phyloP scores from a whole-genome alignment of 2,113 vertebrate species.

The Clinocottus analis region DNA sequence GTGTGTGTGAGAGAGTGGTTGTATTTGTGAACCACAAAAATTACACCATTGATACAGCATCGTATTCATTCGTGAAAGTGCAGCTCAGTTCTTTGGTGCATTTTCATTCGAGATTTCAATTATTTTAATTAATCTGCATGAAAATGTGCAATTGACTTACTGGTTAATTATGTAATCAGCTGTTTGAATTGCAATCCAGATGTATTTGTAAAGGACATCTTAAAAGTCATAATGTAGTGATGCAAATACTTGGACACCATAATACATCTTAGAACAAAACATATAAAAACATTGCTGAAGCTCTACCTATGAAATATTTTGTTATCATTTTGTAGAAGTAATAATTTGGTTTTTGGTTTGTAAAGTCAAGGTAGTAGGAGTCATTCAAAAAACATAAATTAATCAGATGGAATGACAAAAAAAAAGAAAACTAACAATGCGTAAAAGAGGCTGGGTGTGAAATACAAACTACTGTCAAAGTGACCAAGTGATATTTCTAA shows the following conservation, averaged over 20 bases:
- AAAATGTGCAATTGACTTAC: conserved; percentile 5
- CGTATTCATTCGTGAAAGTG: conserved; percentile 9
- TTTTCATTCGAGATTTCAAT: conserved; percentile 8
- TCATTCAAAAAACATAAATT: conserved; percentile 18
- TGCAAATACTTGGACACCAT: background rate
- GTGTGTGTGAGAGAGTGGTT: no score
- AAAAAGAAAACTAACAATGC: background rate
- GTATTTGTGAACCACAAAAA: no score
- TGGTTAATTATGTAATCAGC: conserved; percentile 4
- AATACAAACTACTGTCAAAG: background rate
- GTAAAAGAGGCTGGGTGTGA: background rate
- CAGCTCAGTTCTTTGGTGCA: background rate
- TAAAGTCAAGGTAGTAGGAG: background rate
- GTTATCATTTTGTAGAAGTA: background rate
- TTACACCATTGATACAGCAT: background rate
- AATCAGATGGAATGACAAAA: background rate
- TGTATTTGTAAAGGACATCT: background rate
- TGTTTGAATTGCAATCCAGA: conserved; percentile 5
- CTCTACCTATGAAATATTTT: background rate
- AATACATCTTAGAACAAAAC: background rate
- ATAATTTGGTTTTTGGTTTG: background rate
- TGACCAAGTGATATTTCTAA: background rate
- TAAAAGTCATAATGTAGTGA: background rate
- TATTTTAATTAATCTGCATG: background rate
- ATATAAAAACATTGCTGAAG: background rate